phyloP scores from a whole-genome alignment of 2,888 invertebrate species.

The Acrobasis suavella region DNA sequence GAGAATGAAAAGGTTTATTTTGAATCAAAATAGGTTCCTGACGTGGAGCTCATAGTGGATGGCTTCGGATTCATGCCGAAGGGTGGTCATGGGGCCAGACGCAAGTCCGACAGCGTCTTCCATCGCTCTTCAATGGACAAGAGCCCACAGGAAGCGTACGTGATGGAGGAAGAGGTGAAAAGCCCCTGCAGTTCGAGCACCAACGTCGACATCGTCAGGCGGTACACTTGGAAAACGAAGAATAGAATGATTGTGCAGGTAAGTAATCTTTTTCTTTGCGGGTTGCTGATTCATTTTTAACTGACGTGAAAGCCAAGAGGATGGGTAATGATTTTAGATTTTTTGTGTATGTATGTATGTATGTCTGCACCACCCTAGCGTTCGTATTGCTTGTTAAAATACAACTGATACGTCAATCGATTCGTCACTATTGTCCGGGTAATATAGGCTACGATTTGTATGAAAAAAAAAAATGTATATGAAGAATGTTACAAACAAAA shows the following conservation, averaged over 20 bases:
- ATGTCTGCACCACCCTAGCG: too few species aligned
- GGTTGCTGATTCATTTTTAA: too few species aligned
- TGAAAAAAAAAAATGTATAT: too few species aligned
- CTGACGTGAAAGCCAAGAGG: too few species aligned
- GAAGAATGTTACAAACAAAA: too few species aligned
- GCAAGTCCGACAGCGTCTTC: constrained; percentile 33
- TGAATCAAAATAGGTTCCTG: constrained; percentile 39
- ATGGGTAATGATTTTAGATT: too few species aligned
- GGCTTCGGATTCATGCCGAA: constrained; percentile 77
- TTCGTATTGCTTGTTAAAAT: too few species aligned
- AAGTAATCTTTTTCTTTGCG: constrained; percentile 16
- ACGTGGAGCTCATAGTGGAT: constrained; percentile 70
- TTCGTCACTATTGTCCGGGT: too few species aligned
- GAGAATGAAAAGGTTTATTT: not conserved
- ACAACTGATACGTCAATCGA: too few species aligned
- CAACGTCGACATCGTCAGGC: constrained; percentile 73
- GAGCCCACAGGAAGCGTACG: constrained; percentile 35
- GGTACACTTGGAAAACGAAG: constrained; percentile 86
- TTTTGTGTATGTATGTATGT: too few species aligned
- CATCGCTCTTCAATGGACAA: constrained; percentile 39
- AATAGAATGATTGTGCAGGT: constrained; percentile 85
- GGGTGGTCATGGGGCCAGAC: not conserved
- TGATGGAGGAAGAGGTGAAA: constrained; percentile 41
- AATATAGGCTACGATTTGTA: too few species aligned
- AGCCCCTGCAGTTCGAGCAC: constrained; percentile 66